phyloP scores from a whole-genome alignment of 2,888 invertebrate species.

The Stratiomys singularior region DNA sequence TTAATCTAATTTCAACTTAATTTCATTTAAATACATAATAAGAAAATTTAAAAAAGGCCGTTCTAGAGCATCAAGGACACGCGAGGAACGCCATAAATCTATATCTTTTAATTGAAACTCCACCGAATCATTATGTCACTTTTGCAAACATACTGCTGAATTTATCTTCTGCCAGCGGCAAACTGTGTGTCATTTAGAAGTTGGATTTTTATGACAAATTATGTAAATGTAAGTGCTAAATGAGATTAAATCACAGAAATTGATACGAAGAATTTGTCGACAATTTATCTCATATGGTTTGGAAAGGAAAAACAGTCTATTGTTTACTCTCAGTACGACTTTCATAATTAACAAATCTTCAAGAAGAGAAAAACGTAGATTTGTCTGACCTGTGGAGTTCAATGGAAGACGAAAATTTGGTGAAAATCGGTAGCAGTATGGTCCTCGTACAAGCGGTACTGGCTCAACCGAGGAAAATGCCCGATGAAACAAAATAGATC shows the following conservation, averaged over 20 bases:
- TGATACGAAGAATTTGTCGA: not conserved
- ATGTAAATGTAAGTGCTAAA: not conserved
- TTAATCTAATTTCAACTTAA: not conserved
- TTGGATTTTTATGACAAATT: not conserved
- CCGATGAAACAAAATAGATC: too few relatives aligned
- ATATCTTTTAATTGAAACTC: slow-evolving; percentile 33
- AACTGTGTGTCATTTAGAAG: not conserved
- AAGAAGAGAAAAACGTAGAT: too few relatives aligned
- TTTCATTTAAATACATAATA: not conserved
- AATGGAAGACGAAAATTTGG: too few relatives aligned
- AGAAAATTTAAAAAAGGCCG: not conserved
- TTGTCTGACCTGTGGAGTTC: too few relatives aligned
- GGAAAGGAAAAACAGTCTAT: too few relatives aligned
- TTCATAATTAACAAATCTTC: too few relatives aligned
- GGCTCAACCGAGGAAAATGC: too few relatives aligned
- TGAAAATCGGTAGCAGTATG: too few relatives aligned
- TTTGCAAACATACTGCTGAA: not conserved
- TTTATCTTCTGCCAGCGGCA: too few relatives aligned
- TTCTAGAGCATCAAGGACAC: not conserved
- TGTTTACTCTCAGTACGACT: too few relatives aligned
- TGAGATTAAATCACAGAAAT: not conserved
- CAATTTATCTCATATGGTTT: too few relatives aligned
- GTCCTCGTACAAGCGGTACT: too few relatives aligned
- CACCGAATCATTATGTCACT: not conserved
- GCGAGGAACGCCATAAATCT: slow-evolving; percentile 6